A percentile compares a stretch with the other conserved stretches of the same genome.
These are phyloP conservation scores for Psix sp. DNA, from an alignment of 1,140 invertebrate genomes.

Conservation along the genomic window DNA sequence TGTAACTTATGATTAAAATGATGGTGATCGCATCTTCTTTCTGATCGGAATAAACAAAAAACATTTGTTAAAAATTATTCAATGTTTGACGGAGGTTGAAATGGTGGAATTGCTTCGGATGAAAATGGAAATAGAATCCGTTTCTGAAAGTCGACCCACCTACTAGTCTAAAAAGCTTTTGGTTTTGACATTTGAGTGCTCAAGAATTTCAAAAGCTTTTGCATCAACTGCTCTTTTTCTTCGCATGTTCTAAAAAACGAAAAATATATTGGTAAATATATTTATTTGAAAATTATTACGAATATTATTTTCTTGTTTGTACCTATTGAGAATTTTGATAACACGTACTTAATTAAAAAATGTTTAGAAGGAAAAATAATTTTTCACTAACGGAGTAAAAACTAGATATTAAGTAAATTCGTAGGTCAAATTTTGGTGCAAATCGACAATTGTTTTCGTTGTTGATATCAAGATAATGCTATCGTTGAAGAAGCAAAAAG, in stretches of 20 bases:
- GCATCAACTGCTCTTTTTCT: conserved; percentile 28
- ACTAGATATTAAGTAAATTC: too few relatives aligned
- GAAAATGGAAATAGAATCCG: conserved; percentile 58
- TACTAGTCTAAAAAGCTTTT: conserved; percentile 50
- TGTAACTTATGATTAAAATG: too few relatives aligned
- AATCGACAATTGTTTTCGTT: conserved; percentile 36
- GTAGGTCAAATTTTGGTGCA: too few relatives aligned
- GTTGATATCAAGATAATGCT: conserved; percentile 27
- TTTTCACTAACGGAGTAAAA: too few relatives aligned
- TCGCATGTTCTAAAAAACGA: conserved; percentile 23
- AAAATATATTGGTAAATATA: too few relatives aligned
- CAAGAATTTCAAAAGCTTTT: conserved; percentile 35
- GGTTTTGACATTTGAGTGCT: conserved; percentile 51
- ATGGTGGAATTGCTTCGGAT: conserved; percentile 55
- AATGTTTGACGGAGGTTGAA: conserved; percentile 50
- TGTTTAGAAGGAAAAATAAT: too few relatives aligned
- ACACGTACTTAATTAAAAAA: too few relatives aligned
- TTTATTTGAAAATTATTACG: too few relatives aligned
- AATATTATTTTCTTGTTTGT: too few relatives aligned
- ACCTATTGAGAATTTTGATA: too few relatives aligned
- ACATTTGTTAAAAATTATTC: conserved; percentile 48
- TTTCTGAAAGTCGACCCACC: conserved; percentile 44
- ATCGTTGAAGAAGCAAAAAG: conserved; percentile 42
- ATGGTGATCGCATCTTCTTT: too few relatives aligned
- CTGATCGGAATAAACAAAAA: conserved; percentile 45